phyloP scores from a whole-genome alignment of 2,888 invertebrate genomes.

The Hirtodrosophila cameraria region DNA sequence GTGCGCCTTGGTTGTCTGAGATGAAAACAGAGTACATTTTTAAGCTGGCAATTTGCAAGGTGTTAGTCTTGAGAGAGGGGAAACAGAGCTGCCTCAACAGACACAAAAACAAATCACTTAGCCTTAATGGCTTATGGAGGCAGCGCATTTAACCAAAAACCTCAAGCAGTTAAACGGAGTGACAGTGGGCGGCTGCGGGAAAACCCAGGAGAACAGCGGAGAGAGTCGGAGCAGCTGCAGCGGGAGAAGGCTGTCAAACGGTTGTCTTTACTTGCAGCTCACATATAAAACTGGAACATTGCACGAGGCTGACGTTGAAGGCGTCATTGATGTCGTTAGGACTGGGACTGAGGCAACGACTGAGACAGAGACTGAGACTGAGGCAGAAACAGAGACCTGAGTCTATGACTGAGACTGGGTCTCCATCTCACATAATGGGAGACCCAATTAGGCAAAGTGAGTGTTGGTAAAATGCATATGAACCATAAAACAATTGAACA shows the following conservation, averaged over 20 bases:
- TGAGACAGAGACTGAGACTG: slow-evolving; percentile 7
- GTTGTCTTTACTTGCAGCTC: slow-evolving; percentile 63
- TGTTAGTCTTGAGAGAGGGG: slow-evolving; percentile 54
- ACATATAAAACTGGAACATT: slow-evolving; percentile 65
- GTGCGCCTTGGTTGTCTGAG: slow-evolving; percentile 31
- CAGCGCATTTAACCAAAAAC: slow-evolving; percentile 79
- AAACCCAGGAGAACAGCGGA: slow-evolving; percentile 2
- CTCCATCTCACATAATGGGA: slow-evolving; percentile 73
- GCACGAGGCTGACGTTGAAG: slow-evolving; percentile 46
- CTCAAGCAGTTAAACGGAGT: slow-evolving; percentile 73
- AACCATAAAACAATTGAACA: slow-evolving; percentile 79
- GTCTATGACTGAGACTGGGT: slow-evolving; percentile 30
- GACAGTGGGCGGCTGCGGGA: slow-evolving; percentile 38
- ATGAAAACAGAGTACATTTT: slow-evolving; percentile 22
- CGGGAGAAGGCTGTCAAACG: slow-evolving; percentile 68
- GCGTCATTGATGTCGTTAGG: slow-evolving; percentile 1
- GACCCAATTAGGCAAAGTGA: slow-evolving; percentile 83
- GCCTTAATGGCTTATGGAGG: slow-evolving; percentile 82
- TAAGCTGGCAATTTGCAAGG: slow-evolving; percentile 70
- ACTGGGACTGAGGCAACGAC: slow-evolving; percentile 5
- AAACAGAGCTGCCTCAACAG: slow-evolving; percentile 35
- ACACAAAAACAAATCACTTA: slow-evolving; percentile 82
- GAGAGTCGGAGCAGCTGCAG: slow-evolving; percentile 1
- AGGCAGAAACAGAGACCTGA: slow-evolving; percentile 10
- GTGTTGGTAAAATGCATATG: slow-evolving; percentile 74